Evolutionary conservation across 2,888 invertebrate genomes (phyloP), one percentile per base, ranked within the genome.

Genomic region (Sarcophaga variegata): DNA sequence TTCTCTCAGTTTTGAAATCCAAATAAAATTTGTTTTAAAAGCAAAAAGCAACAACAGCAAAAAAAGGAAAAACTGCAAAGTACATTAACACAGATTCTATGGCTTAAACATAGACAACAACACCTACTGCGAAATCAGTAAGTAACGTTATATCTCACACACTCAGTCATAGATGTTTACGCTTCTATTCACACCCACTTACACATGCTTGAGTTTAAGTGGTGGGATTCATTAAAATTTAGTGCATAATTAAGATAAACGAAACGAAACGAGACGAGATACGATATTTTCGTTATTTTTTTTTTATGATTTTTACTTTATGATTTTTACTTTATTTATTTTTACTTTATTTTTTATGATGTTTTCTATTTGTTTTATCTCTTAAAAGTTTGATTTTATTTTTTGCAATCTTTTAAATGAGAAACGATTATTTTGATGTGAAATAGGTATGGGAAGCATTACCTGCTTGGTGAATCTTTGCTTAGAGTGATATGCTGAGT

Each of bases 191-290:
- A 54, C 5, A 54, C 17, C 14, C 54, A 54, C 17, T 54, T 54
- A 54, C 54, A 37, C 37, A 37, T 37, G 37, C 37, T 37, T 37
- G 8, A 37, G 37, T 10, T 37, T 54, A 66, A 66, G 47, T 70
- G 63, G 8, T 37, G 63, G 25, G 25, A 66, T 76, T 72, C 72
- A 66, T 77, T 72, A 62, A 49, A 76, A 77, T 72, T 22, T 72
- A 63, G 81, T 72, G 66, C 62, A 25, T 67, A 77, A 85, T 81
- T 81, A 81, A 85, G 81, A 77, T 85, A 81, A 77, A 71, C 45
- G n/a, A 59, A 81, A 80, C 37, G 37, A 37, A 37, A 37, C 37
- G 37, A 27, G 4, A 27, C 5, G 27, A 37, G 6, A 37, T 37
- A 37, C 37, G 37, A 37, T 37, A 37, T 37, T 37, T 10, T 37